Conservation (phyloP, 2,888 invertebrate species). For the Shargacucullia verbasci region DNA sequence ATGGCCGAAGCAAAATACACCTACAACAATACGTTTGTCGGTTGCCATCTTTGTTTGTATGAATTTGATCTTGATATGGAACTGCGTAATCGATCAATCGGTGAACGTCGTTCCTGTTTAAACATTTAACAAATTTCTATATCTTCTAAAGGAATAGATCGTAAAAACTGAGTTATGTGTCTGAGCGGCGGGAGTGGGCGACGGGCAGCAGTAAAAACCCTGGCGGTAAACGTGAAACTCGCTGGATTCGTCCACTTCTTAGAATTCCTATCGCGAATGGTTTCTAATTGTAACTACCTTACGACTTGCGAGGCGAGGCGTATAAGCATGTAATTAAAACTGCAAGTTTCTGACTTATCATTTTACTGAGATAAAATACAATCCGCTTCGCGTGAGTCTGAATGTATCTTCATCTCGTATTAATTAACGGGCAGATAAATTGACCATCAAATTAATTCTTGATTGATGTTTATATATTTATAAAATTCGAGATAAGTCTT, state of each 20-base stretch:
- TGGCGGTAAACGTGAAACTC: constrained; percentile 58
- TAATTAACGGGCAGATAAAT: constrained; percentile 25
- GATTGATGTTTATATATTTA: constrained; percentile 11
- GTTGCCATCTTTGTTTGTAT: constrained; percentile 56
- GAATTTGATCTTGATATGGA: constrained; percentile 53
- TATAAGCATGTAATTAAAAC: constrained; percentile 43
- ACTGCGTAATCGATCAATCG: constrained; percentile 44
- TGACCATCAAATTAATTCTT: constrained; percentile 13
- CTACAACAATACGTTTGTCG: constrained; percentile 53
- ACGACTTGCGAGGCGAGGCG: constrained; percentile 38
- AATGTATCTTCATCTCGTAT: constrained; percentile 10
- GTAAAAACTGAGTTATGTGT: constrained; percentile 63
- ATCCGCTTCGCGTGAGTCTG: constrained; percentile 26
- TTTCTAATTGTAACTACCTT: constrained; percentile 64
- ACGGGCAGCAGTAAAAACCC: constrained; percentile 58
- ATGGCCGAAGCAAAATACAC: constrained; percentile 53
- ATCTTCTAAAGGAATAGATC: constrained; percentile 38
- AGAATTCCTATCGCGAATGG: constrained; percentile 61
- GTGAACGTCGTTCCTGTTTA: constrained; percentile 24
- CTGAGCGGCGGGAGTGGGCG: constrained; percentile 45
- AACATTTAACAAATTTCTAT: constrained; percentile 43
- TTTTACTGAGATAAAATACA: constrained; percentile 20
- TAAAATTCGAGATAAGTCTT: constrained; percentile 19
- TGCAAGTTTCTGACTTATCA: constrained; percentile 40
- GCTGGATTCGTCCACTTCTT: constrained; percentile 63